A percentile compares a stretch with the other conserved stretches of the same genome.
Conservation (phyloP, 2,113 vertebrate genomes). For the Apteryx mantelli region DNA sequence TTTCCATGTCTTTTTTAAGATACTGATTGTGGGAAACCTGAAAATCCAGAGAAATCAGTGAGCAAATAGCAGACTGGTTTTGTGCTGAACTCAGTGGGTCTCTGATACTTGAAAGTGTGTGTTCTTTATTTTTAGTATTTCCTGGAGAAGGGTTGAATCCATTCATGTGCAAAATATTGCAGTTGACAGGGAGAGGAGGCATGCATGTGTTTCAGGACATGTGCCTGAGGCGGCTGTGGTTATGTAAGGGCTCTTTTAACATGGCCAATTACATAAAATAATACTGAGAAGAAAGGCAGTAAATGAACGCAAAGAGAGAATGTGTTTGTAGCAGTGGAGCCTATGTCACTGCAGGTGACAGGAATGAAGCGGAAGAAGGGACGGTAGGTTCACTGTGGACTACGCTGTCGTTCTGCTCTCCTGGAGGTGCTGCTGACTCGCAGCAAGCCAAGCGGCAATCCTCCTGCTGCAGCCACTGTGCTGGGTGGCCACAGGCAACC, state of each 20-base stretch:
- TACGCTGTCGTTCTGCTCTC: too few species aligned
- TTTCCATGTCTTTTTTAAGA: background rate
- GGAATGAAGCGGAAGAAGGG: background rate
- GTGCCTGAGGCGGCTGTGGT: conserved; percentile 65
- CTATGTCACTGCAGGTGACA: background rate
- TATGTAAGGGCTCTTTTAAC: conserved; percentile 64
- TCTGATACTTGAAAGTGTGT: background rate
- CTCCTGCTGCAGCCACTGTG: background rate
- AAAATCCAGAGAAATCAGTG: background rate
- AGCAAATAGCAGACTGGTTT: background rate
- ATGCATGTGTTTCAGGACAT: conserved; percentile 27
- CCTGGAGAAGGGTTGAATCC: conserved; percentile 24
- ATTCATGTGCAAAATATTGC: conserved; percentile 68
- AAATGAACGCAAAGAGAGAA: background rate
- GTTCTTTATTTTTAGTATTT: conserved; percentile 27
- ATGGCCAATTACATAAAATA: conserved; percentile 61
- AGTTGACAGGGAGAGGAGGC: conserved; percentile 58
- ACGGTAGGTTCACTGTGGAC: background rate
- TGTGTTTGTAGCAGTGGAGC: background rate
- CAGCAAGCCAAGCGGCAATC: rapidly evolving
- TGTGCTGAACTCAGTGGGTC: background rate
- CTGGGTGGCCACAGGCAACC: background rate
- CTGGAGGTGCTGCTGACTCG: background rate
- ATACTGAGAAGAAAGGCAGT: background rate
- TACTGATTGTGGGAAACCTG: background rate